Base-by-base conservation (phyloP, 2,113 vertebrate genomes). In the Dasyprocta punctata region DNA sequence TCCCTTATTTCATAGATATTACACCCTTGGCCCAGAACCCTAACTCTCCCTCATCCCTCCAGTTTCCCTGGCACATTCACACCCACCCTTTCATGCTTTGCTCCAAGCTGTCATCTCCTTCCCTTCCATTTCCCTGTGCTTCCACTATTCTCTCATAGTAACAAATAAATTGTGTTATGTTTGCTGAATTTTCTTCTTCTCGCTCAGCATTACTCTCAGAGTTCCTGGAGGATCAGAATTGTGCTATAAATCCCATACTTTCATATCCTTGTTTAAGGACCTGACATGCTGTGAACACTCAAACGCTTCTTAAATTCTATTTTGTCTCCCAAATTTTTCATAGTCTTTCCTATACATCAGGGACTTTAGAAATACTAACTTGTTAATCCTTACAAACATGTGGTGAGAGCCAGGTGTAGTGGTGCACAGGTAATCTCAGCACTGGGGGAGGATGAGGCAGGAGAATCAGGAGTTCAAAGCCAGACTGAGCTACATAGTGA, bases 241-340 rank as follows among this genome's bases (percentile, higher is more conserved):
- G 16, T 58, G 22, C 11, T 30, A 9, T 33, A 86, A 26, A 28
- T 47, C 60, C 58, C 54, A 11, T 58, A 6, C 30, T 30, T 86
- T 38, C n/a, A 2, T 3, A 3, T 24, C 41, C 52, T 85, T n/a
- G 63, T 58, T 92, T 2, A 26, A 67, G 81, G 61, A 49, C n/a
- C 4, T 78, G 75, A n/a, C 1, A 65, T 78, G 20, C 0, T 52
- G 30, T 77, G 38, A 90, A 30, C 47, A 56, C 10, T 78, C 63
- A 78, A n/a, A 44, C 87, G 36, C 61, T 88, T 71, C 0, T 33
- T 90, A 86, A 97, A 60, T 90, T 87, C 65, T 33, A 83, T n/a
- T 93, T 75, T 65, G 52, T 90, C 69, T 98, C 44, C 47, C 11
- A 49, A 36, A 80, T 33, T 96, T 73, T 47, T 54, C 41, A 80